Conservation (phyloP, 2,797 vertebrate genomes). For the Cirrhinus molitorella region DNA sequence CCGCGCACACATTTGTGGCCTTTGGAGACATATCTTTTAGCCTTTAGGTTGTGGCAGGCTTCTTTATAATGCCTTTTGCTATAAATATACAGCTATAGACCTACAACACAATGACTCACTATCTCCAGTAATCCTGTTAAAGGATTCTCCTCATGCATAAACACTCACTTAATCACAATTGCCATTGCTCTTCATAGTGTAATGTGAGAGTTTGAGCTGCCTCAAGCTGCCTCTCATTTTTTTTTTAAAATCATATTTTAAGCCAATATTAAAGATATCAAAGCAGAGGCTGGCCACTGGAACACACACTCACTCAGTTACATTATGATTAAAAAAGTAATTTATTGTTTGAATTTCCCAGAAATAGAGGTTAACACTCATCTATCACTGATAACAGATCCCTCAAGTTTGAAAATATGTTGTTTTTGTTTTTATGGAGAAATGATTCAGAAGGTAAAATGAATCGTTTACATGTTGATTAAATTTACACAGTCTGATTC, state of each 20-base stretch:
- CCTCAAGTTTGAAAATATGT: background rate
- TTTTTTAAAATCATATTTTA: background rate
- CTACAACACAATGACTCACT: constrained; percentile 50
- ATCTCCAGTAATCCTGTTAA: constrained; percentile 37
- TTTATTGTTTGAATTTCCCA: background rate
- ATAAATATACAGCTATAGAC: constrained; percentile 51
- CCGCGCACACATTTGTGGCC: constrained; percentile 49
- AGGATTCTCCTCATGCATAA: constrained; percentile 43
- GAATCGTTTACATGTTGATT: background rate
- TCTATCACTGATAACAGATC: constrained; percentile 12
- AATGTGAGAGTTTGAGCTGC: constrained; percentile 8
- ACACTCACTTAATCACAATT: constrained; percentile 28
- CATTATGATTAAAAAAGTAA: background rate
- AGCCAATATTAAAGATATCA: constrained; percentile 14
- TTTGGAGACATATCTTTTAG: constrained; percentile 64
- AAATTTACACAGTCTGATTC: background rate
- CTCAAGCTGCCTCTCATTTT: constrained; percentile 13
- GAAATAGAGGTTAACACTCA: background rate
- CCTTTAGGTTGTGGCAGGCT: constrained; percentile 52
- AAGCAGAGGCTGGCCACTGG: background rate
- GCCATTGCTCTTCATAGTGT: constrained; percentile 12
- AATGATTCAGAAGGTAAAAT: background rate
- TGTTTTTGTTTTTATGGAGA: background rate
- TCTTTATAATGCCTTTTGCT: constrained; percentile 55
- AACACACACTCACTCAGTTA: background rate